These are phyloP conservation scores for Lineus longissimus DNA, from an alignment of 1,140 invertebrate genomes.

Conservation along the genomic window DNA sequence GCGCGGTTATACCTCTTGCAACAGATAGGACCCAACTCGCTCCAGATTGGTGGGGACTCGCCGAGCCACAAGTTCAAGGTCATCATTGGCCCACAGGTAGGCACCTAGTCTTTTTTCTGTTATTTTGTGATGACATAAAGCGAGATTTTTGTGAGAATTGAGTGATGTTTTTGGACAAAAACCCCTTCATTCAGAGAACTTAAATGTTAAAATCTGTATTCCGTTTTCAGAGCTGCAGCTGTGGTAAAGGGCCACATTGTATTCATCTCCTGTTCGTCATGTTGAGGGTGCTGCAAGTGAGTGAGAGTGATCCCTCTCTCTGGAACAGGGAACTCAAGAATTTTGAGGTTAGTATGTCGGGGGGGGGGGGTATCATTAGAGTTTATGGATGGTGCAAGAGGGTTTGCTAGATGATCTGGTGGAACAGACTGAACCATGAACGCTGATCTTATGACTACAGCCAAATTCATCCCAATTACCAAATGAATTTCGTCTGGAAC, in stretches of 20 bases:
- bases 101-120: too few species aligned
- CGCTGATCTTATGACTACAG: too few species aligned
- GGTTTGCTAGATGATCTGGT: too few species aligned
- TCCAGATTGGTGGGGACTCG: conserved; percentile 56
- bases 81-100: conserved; percentile 57
- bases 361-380: neutral
- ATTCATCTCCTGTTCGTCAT: conserved; percentile 58
- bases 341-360: conserved; percentile 51
- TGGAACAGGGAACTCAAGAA: conserved; percentile 54
- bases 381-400: neutral
- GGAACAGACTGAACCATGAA: too few species aligned
- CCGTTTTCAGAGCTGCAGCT: conserved; percentile 53
- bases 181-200: neutral
- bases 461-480: too few species aligned
- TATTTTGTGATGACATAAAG: neutral
- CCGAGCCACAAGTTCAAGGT: conserved; percentile 56
- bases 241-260: conserved; percentile 54
- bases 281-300: conserved; percentile 55
- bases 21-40: conserved; percentile 55
- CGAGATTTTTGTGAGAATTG: too few species aligned
- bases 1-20: conserved; percentile 55
- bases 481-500: too few species aligned
- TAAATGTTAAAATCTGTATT: too few species aligned
- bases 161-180: neutral
- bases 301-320: conserved; percentile 49